Evolutionary conservation across 2,797 vertebrate species (phyloP), one percentile per base, ranked within the genome.

Genomic region (Macropodus opercularis): DNA sequence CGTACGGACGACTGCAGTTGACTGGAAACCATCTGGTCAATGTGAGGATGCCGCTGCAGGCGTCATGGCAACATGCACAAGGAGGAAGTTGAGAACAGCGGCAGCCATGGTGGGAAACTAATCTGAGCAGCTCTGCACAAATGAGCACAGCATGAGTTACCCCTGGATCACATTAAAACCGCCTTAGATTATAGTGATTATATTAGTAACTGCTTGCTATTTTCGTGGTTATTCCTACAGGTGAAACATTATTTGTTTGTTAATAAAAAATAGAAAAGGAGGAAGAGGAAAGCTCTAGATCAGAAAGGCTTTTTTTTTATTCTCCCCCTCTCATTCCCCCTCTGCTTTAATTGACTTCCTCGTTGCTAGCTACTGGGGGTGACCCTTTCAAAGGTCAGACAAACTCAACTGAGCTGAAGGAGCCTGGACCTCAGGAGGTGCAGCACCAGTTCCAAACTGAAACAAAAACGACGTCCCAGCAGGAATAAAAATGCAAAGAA

Each of bases 21-120:
- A 68, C 63, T 79, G 57, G 72, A 81, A 83, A 85, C 79, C 63
- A 74, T 81, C 68, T 77, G 81, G 66, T 76, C 40, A 29, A 40
- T 35, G 65, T 51, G 55, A 81, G 77, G 83, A 85, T 81, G 62
- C 80, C 42, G 19, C 66, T 75, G 41, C 58, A 73, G 74, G 77
- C 58, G 63, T 75, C 84, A 79, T 82, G 70, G 80, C 65, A 88
- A 89, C 84, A 29, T 39, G 46, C 50, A 80, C 58, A 61, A 68
- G 71, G 46, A 84, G 76, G 75, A 82, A 74, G 83, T 80, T 49
- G 79, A 64, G 63, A 80, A 71, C 44, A 67, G 23, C 15, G 57
- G 63, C 54, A 69, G 53, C 58, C 57, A 43, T 55, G 55, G 72
- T 84, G 80, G 79, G 77, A 85, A 86, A 77, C 69, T 63, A 58